Evolutionary conservation across 2,113 vertebrate genomes (phyloP), one percentile per base, ranked within the genome.

Genomic region (Marcusenius ussheri): DNA sequence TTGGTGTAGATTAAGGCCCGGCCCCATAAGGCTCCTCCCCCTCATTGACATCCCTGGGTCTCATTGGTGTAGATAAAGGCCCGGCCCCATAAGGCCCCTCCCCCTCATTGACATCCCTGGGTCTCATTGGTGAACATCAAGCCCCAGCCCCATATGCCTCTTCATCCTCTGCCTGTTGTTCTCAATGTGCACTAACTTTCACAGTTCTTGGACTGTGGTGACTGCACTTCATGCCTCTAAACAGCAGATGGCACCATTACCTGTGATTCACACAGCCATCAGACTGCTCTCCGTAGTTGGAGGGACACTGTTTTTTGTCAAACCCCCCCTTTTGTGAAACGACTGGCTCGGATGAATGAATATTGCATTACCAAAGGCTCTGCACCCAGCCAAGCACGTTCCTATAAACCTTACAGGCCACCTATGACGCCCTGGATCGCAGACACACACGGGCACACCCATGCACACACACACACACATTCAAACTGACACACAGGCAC

Each of bases 191-290:
- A 5, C 13, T 31, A 87, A 88, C 3, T 19, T 62, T 88, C 49
- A 51, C n/a, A 51, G 51, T 58, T n/a, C 53, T 45, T 19, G 27
- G 27, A 39, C 13, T 87, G 84, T 31, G 17, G 49, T 35, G 27
- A 35, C 9, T 8, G 11, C 51, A 89, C 50, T 56, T 56, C 24
- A 5, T 84, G 21, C 8, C 53, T 56, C 39, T 27, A 8, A 47
- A n/a, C 89, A 89, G 89, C 50, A 89, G 89, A 84, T 58, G 89
- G 77, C 89, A 21, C 80, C 83, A 51, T 84, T 51, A 7, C 45
- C 19, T 31, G 39, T 58, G 35, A 17, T 7, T 80, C 13, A 35
- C 27, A 7, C 31, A 51, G 31, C 83, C 15, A 21, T 47, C 7
- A 45, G 77, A 39, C 39, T 84, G 39, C 24, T 19, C 45, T n/a